Evolutionary conservation across 2,797 vertebrate genomes (phyloP).

Genomic region (Sebastes paucispinis): DNA sequence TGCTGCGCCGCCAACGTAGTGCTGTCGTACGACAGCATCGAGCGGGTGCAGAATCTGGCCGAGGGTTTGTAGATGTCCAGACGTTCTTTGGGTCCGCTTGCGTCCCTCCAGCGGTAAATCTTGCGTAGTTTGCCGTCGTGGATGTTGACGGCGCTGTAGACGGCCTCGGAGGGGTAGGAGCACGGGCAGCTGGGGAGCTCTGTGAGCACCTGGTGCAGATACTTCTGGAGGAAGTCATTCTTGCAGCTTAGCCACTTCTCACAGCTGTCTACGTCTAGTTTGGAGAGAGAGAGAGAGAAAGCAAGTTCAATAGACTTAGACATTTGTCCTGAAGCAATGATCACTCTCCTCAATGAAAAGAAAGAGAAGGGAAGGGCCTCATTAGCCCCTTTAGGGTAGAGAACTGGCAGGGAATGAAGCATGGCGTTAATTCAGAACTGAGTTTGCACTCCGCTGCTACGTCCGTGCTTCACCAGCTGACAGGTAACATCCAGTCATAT

Average conservation of each 20-base stretch:
- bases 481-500: too few species aligned
- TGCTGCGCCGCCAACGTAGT: constrained; percentile 88
- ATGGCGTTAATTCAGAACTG: neutral
- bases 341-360: neutral
- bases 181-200: constrained; percentile 92
- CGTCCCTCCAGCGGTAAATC: constrained; percentile 88
- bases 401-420: neutral
- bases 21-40: constrained; percentile 87
- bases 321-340: neutral
- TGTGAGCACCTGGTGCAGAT: constrained; percentile 86
- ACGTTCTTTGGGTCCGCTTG: constrained; percentile 87
- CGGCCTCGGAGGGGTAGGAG: constrained; percentile 85
- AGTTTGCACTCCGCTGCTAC: neutral
- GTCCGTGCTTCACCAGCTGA: too few species aligned
- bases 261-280: constrained; percentile 89
- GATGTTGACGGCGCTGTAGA: constrained; percentile 84
- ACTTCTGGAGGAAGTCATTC: constrained; percentile 89
- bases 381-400: neutral
- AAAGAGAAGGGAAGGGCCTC: neutral
- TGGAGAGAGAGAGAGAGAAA: neutral
- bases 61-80: constrained; percentile 91
- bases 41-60: constrained; percentile 88
- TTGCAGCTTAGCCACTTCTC: constrained; percentile 94
- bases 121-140: constrained; percentile 80
- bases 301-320: neutral